Conservation (phyloP, 2,888 invertebrate genomes). For the Bibio marci region DNA sequence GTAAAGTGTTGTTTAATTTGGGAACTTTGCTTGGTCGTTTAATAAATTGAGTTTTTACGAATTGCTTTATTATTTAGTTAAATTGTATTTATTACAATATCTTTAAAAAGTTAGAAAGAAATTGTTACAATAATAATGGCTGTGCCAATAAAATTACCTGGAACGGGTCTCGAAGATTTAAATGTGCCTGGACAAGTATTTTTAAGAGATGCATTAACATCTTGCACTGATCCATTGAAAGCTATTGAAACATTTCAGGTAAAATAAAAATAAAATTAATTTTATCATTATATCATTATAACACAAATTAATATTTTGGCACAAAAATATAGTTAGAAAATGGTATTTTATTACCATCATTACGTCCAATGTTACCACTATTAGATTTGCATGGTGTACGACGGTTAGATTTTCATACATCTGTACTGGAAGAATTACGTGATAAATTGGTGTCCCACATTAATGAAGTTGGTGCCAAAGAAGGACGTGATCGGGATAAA, state of each 20-base stretch:
- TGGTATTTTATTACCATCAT: conserved; percentile 77
- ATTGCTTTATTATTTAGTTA: no score
- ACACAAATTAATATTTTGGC: conserved; percentile 7
- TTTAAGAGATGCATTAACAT: conserved; percentile 79
- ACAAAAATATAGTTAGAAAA: conserved; percentile 57
- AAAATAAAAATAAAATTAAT: conserved; percentile 9
- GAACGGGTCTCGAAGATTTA: conserved; percentile 61
- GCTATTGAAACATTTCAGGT: conserved; percentile 98
- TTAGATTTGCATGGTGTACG: conserved; percentile 88
- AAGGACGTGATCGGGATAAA: conserved; percentile 54
- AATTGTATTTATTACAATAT: no score
- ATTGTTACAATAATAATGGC: conserved; percentile 17
- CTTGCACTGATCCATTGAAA: conserved; percentile 89
- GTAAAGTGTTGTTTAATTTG: no score
- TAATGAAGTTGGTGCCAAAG: conserved; percentile 62
- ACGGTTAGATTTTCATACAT: conserved; percentile 85
- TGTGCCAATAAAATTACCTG: conserved; percentile 26
- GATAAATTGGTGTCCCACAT: conserved; percentile 62
- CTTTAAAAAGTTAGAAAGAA: no score
- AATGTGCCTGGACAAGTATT: conserved; percentile 77
- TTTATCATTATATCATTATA: conserved; percentile 6
- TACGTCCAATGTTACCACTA: conserved; percentile 86
- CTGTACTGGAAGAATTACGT: conserved; percentile 67
- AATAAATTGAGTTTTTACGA: no score
- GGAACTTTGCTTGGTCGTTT: no score